Base-by-base conservation (phyloP, 2,113 vertebrate genomes). In the Puntigrus tetrazona region DNA sequence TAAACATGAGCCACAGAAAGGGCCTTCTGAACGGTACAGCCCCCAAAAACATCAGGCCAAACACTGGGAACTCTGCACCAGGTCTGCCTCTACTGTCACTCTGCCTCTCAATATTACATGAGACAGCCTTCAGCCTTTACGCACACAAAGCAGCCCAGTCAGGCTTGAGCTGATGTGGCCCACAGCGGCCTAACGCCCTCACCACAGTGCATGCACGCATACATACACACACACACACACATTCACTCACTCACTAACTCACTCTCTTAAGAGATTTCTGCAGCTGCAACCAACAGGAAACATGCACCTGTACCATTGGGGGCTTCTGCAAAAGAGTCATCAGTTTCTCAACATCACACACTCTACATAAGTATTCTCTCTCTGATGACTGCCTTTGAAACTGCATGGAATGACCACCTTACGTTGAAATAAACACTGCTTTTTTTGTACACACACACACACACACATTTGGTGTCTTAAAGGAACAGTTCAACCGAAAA, bases 81-180 rank as follows among this genome's bases (percentile, higher is more conserved):
- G 78, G 59, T 83, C 41, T 38, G 75, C 77, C 31, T 85, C n/a
- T 74, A n/a, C 78, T 38, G 45, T 78, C 50, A 84, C 78, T 57
- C 59, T 61, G 78, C 79, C 78, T 83, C 73, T 90, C 88, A 90
- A 89, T 86, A 88, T 89, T 85, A 86, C 83, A 86, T 89, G 88
- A 90, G 86, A 81, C 55, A 55, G 85, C 52, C 82, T 82, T 86
- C 57, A 84, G 84, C 65, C 29, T 27, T 22, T 18, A 41, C 16
- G 67, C 41, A 50, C 86, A 81, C 82, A 87, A 31, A 78, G 20
- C 41, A n/a, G 80, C 59, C 75, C 84, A 78, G 76, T 80, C 81
- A 84, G 86, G 78, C 85, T 84, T 87, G 72, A 85, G 74, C 47
- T 89, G 78, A 86, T 87, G 78, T 84, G 78, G 81, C 88, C 88